phyloP scores from a whole-genome alignment of 2,113 vertebrate genomes.

The Lepus timidus region DNA sequence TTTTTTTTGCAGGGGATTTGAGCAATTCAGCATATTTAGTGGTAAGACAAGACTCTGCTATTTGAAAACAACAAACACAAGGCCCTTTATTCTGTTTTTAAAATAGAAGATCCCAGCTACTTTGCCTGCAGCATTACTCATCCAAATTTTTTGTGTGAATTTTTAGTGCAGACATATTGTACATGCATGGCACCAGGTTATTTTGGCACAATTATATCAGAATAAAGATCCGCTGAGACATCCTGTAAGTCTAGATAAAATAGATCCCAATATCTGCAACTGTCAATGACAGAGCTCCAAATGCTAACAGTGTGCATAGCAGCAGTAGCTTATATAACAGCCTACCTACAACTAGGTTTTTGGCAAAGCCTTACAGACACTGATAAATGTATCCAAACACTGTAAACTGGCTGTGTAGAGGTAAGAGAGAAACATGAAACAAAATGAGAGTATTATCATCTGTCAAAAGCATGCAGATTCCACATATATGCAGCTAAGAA shows the following conservation, averaged over 20 bases:
- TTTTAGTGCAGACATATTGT: slow-evolving; percentile 79
- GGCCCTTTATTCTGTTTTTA: slow-evolving; percentile 71
- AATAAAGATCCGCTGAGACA: slow-evolving; percentile 78
- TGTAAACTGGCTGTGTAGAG: slow-evolving; percentile 18
- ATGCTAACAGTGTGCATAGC: slow-evolving; percentile 53
- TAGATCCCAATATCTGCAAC: slow-evolving; percentile 70
- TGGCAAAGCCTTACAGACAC: slow-evolving; percentile 43
- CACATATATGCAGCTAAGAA: neutral
- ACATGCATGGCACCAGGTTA: slow-evolving; percentile 70
- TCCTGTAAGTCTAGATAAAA: slow-evolving; percentile 77
- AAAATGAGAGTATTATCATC: neutral
- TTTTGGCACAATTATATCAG: slow-evolving; percentile 73
- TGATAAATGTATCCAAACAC: slow-evolving; percentile 59
- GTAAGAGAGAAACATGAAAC: neutral
- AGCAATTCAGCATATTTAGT: slow-evolving; percentile 54
- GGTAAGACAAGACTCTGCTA: slow-evolving; percentile 28
- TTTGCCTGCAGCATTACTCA: slow-evolving; percentile 64
- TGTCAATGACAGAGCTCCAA: slow-evolving; percentile 72
- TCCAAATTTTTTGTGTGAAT: slow-evolving; percentile 56
- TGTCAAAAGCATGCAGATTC: neutral
- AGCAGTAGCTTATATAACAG: slow-evolving; percentile 58
- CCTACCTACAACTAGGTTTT: slow-evolving; percentile 39
- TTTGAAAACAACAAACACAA: slow-evolving; percentile 70
- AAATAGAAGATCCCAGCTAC: slow-evolving; percentile 67
- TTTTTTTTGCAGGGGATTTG: neutral